Percentiles rank a stretch among this genome's conserved stretches.
Evolutionary conservation across 1,140 invertebrate species (phyloP).

Genomic region (Drosophila bipectinata): DNA sequence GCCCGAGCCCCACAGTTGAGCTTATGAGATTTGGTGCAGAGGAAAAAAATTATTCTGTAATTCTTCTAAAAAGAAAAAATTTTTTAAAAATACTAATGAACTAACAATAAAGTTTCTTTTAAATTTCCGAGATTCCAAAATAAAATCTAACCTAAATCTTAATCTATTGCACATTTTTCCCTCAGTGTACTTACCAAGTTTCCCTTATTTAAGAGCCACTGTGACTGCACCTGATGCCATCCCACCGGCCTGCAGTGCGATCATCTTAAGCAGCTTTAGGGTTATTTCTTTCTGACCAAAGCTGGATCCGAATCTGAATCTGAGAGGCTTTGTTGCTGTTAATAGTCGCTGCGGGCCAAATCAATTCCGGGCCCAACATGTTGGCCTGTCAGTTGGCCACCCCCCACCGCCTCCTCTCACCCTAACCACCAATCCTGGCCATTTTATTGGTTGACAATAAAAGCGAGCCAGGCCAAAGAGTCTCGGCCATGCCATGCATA

Average conservation of each 20-base stretch:
- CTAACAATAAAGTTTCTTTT: too few relatives aligned
- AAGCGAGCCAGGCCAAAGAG: slow-evolving; percentile 57
- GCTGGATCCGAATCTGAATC: slow-evolving; percentile 19
- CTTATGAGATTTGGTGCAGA: background rate
- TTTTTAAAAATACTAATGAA: too few relatives aligned
- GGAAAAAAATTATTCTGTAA: background rate
- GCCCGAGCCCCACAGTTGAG: slow-evolving; percentile 32
- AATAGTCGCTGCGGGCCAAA: slow-evolving; percentile 77
- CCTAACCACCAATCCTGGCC: slow-evolving; percentile 38
- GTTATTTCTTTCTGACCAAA: slow-evolving; percentile 16
- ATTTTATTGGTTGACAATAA: slow-evolving; percentile 80
- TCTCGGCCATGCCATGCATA: slow-evolving; percentile 51
- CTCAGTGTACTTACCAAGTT: background rate
- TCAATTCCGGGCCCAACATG: slow-evolving; percentile 70
- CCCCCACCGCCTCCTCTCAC: too few relatives aligned
- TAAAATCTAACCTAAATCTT: too few relatives aligned
- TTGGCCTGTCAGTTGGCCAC: slow-evolving; percentile 27
- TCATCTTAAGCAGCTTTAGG: slow-evolving; percentile 43
- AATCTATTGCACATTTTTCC: background rate
- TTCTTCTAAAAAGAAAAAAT: too few relatives aligned
- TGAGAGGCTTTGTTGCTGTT: slow-evolving; percentile 63
- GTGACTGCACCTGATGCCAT: slow-evolving; percentile 69
- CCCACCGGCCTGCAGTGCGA: slow-evolving; percentile 23
- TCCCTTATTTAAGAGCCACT: slow-evolving; percentile 20
- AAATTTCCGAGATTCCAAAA: too few relatives aligned